Percentiles rank a stretch among this genome's conserved stretches.
Conservation (phyloP, 2,797 vertebrate species). For the Novumbra hubbsi region DNA sequence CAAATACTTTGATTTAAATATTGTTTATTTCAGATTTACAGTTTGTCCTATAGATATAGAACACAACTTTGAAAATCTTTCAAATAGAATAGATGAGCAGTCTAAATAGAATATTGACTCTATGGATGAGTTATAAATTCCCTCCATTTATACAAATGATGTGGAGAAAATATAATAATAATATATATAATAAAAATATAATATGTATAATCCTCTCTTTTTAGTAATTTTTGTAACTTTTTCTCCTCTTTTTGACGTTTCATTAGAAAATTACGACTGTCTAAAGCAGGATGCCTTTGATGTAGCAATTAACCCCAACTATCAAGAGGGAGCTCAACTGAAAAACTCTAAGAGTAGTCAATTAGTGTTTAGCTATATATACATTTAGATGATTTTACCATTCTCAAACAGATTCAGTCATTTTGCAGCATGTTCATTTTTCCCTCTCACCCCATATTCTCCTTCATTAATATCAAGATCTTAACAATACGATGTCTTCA, state of each 20-base stretch:
- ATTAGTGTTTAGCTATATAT: slow-evolving; percentile 21
- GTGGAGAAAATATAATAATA: slow-evolving; percentile 35
- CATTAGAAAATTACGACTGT: slow-evolving; percentile 47
- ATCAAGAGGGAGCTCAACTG: slow-evolving; percentile 23
- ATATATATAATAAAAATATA: too few relatives aligned
- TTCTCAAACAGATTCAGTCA: slow-evolving; percentile 26
- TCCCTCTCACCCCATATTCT: background rate
- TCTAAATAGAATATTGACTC: slow-evolving; percentile 29
- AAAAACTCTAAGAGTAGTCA: slow-evolving; percentile 27
- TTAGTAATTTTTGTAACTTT: slow-evolving; percentile 27
- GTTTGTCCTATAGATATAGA: slow-evolving; percentile 23
- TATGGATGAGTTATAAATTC: slow-evolving; percentile 36
- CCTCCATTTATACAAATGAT: slow-evolving; percentile 32
- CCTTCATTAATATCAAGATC: background rate
- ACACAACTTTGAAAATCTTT: slow-evolving; percentile 29
- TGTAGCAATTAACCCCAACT: slow-evolving; percentile 39
- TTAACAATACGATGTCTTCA: background rate
- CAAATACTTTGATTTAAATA: slow-evolving; percentile 29
- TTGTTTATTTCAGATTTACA: slow-evolving; percentile 14
- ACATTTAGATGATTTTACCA: slow-evolving; percentile 32
- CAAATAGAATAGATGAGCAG: slow-evolving; percentile 32
- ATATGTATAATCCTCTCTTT: slow-evolving; percentile 36
- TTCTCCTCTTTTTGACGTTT: slow-evolving; percentile 38
- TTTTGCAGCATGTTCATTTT: background rate
- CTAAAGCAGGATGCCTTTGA: slow-evolving; percentile 38